Evolutionary conservation across 2,113 vertebrate genomes (phyloP).

Genomic region (Orthochromis malagaraziensis): DNA sequence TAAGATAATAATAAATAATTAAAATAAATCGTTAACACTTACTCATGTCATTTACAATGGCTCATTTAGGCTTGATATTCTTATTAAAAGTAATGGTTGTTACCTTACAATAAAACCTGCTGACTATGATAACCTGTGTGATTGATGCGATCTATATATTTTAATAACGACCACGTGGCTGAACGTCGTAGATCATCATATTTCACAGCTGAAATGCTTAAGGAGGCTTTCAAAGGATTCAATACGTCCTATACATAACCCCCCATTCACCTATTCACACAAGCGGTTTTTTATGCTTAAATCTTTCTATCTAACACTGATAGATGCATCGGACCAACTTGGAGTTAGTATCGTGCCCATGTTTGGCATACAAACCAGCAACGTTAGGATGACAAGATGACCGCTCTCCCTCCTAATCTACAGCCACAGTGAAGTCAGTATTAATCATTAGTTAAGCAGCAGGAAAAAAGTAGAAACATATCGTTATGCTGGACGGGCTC

Average conservation of each 20-base stretch:
- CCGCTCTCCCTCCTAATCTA: neutral
- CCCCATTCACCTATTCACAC: neutral
- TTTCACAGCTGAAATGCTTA: slow-evolving; percentile 11
- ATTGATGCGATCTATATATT: slow-evolving; percentile 37
- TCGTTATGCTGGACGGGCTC: neutral
- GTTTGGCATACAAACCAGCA: neutral
- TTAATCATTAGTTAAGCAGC: neutral
- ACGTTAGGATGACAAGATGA: neutral
- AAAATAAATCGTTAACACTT: neutral
- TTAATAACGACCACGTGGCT: slow-evolving; percentile 8
- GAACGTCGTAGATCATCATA: slow-evolving; percentile 17
- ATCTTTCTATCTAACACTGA: neutral
- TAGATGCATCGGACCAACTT: neutral
- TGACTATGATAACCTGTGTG: slow-evolving; percentile 11
- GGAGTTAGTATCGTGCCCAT: neutral
- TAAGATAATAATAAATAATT: neutral
- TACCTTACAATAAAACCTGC: neutral
- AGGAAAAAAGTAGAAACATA: neutral
- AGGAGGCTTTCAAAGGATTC: neutral
- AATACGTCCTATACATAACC: neutral
- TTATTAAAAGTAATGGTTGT: neutral
- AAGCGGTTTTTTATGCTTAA: neutral
- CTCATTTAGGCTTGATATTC: neutral
- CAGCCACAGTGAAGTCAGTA: neutral
- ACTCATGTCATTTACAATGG: neutral